Conservation (phyloP, 2,797 vertebrate species). For the Sphenopsis melanotis region DNA sequence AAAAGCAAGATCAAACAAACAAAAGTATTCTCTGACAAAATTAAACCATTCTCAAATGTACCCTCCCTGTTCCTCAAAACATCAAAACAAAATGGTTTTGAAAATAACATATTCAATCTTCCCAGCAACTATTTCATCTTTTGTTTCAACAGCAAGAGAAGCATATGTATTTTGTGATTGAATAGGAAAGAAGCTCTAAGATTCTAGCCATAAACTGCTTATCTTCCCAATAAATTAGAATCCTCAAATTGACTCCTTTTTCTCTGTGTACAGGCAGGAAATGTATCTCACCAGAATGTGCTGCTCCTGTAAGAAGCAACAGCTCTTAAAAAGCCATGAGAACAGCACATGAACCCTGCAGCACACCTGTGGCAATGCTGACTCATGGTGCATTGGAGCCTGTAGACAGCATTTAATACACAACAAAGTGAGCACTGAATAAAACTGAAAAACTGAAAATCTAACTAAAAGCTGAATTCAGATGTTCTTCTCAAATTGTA, state of each 20-base stretch:
- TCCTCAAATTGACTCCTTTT: not conserved
- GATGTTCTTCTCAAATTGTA: not conserved
- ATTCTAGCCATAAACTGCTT: not conserved
- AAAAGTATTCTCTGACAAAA: not conserved
- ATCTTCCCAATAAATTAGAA: not conserved
- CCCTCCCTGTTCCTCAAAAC: not conserved
- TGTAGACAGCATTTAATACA: not conserved
- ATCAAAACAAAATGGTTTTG: not conserved
- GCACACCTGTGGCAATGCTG: not conserved
- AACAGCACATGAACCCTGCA: not conserved
- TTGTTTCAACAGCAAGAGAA: not conserved
- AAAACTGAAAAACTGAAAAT: not conserved
- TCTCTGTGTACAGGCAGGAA: not conserved
- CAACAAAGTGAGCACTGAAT: not conserved
- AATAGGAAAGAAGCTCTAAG: not conserved
- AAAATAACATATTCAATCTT: not conserved
- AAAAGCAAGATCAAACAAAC: constrained; percentile 16
- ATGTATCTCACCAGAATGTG: not conserved
- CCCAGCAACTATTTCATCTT: not conserved
- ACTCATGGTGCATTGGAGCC: not conserved
- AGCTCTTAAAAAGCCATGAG: not conserved
- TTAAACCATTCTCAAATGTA: not conserved
- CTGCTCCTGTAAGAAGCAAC: not conserved
- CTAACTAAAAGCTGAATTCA: not conserved
- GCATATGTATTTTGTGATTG: not conserved